Percentiles rank a stretch among this genome's conserved stretches.
These are phyloP conservation scores for Ennomos erosarius DNA, from an alignment of 2,888 invertebrate genomes.

Conservation along the genomic window DNA sequence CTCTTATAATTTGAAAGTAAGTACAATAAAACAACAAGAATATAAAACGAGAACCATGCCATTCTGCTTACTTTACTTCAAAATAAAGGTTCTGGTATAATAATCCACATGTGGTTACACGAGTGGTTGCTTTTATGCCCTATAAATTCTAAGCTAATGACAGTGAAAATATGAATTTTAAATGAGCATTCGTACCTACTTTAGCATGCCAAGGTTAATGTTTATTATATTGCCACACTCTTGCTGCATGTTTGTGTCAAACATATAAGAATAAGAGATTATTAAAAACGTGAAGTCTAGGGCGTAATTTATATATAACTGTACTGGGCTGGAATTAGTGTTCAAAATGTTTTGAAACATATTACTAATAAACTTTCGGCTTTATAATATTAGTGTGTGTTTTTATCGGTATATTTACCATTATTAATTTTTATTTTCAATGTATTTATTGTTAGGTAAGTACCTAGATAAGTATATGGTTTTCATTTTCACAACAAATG, in stretches of 20 bases:
- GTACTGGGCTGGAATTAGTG: constrained; percentile 23
- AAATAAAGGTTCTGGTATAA: constrained; percentile 29
- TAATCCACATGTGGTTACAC: constrained; percentile 33
- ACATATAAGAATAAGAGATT: constrained; percentile 23
- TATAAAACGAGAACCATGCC: constrained; percentile 16
- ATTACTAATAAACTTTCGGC: too few relatives aligned
- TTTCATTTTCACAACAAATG: too few relatives aligned
- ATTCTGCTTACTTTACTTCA: constrained; percentile 19
- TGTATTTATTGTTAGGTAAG: too few relatives aligned
- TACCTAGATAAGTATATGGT: too few relatives aligned
- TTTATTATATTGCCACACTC: constrained; percentile 29
- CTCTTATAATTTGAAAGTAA: too few relatives aligned
- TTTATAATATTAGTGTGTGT: too few relatives aligned
- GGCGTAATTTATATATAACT: constrained; percentile 33
- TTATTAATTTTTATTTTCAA: too few relatives aligned
- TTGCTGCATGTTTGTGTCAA: constrained; percentile 31
- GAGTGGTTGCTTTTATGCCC: constrained; percentile 37
- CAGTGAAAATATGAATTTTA: constrained; percentile 43
- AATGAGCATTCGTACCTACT: constrained; percentile 38
- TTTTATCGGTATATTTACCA: not conserved
- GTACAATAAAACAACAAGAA: constrained; percentile 10
- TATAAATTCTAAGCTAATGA: constrained; percentile 43
- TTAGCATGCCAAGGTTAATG: constrained; percentile 38
- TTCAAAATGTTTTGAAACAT: constrained; percentile 26
- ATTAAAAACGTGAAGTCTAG: constrained; percentile 31